Evolutionary conservation across 2,888 invertebrate genomes (phyloP).

Genomic region (Parasteatoda lunata): DNA sequence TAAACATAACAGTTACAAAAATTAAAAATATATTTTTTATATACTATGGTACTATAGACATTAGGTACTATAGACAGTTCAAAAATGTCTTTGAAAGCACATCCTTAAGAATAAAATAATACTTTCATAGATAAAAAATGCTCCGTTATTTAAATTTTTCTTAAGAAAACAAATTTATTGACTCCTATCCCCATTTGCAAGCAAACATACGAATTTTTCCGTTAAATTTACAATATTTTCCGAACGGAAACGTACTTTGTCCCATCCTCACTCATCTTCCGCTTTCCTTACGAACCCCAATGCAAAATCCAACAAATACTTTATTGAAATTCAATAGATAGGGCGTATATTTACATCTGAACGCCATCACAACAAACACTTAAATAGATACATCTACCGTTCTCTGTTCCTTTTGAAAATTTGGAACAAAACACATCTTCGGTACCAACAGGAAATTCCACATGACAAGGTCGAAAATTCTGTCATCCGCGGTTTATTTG

Average conservation of each 20-base stretch:
- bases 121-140: too few species aligned
- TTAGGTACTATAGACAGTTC: too few species aligned
- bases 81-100: too few species aligned
- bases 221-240: not conserved
- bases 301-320: not conserved
- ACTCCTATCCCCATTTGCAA: too few species aligned
- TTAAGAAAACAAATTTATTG: too few species aligned
- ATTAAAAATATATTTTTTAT: too few species aligned
- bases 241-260: not conserved
- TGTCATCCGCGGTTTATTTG: slow-evolving; percentile 4
- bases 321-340: slow-evolving; percentile 9
- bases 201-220: not conserved
- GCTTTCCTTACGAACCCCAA: not conserved
- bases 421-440: slow-evolving; percentile 17
- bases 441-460: slow-evolving; percentile 56
- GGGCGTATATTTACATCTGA: slow-evolving; percentile 51
- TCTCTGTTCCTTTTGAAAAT: not conserved
- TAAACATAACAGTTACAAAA: too few species aligned
- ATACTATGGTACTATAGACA: too few species aligned
- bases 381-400: slow-evolving; percentile 23
- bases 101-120: too few species aligned
- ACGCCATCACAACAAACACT: slow-evolving; percentile 45
- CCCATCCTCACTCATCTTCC: not conserved
- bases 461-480: not conserved
- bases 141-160: too few species aligned